These are phyloP conservation scores for Chaetops frenatus DNA, from an alignment of 2,113 vertebrate species.

Conservation along the genomic window DNA sequence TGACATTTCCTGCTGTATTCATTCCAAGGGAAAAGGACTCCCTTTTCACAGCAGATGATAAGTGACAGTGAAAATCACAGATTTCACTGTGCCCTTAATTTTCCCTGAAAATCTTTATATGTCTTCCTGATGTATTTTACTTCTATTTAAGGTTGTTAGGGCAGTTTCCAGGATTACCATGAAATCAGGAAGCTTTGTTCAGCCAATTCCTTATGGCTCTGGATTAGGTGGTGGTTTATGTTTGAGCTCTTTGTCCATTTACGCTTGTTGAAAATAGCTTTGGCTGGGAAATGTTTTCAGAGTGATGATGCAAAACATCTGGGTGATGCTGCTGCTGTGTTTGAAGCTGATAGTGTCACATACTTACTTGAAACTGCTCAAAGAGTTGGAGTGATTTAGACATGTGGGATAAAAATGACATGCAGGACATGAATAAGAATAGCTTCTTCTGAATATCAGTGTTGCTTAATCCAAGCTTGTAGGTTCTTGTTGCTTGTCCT, in stretches of 20 bases:
- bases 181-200: background rate
- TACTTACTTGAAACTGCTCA: accelerated
- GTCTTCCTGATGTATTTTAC: background rate
- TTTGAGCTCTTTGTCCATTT: background rate
- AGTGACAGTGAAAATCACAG: background rate
- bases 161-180: background rate
- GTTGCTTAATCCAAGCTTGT: background rate
- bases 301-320: background rate
- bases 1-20: background rate
- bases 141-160: background rate
- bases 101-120: background rate
- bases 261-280: background rate
- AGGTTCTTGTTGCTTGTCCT: background rate
- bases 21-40: background rate
- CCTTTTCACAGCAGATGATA: background rate
- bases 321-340: background rate
- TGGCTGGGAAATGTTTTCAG: background rate
- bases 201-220: background rate
- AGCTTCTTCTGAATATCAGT: background rate
- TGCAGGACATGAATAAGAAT: background rate
- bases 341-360: background rate
- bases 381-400: background rate
- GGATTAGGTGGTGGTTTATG: background rate
- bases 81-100: background rate
- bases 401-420: background rate